Evolutionary conservation across 2,888 invertebrate species (phyloP), one percentile per base, ranked within the genome.

Genomic region (Cordylochernes scorpioides): DNA sequence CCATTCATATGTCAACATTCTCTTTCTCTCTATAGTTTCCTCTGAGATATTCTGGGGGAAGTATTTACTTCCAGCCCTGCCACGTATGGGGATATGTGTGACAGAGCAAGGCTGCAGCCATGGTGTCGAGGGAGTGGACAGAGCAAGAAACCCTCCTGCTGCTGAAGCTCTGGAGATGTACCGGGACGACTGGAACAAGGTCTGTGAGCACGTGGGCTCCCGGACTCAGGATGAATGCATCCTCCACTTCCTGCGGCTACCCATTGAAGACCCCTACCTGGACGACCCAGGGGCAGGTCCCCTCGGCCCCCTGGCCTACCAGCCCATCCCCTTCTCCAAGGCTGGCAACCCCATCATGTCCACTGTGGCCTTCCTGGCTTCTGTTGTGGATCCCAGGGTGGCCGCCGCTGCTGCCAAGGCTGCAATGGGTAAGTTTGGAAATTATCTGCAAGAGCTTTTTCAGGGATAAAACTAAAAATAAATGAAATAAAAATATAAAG

Each of bases 171-270:
- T 99, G 41, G 97, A 99, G 57, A 68, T 97, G 64, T 91, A 82
- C 59, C 88, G 91, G 51, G 97, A 99, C 54, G 97, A 99, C 55
- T 99, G 97, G 97, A 99, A 97, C 60, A 80, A 94, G 53, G 53
- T 54, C 12, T 53, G 57, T 33, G 94, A 97, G 49, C 97, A 99
- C 56, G 94, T 99, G 1, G 94, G 91, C 25, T 78, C 84, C 25
- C 66, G 97, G 25, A 94, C 91, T 0, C 97, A 99, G 54, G 94
- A 99, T 54, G 97, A 99, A 56, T 99, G 97, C 54, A 97, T 99
- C 47, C 61, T 99, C 42, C 88, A 94, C 55, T 97, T 99, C 61
- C 61, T 99, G 30, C 65, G 94, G 17, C 62, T 99, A 46, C 97
- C 97, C 12, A 94, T 99, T 37, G 94, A 97, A 59, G 97, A 99